Evolutionary conservation across 2,113 vertebrate genomes (phyloP).

Genomic region (Mohoua ochrocephala): DNA sequence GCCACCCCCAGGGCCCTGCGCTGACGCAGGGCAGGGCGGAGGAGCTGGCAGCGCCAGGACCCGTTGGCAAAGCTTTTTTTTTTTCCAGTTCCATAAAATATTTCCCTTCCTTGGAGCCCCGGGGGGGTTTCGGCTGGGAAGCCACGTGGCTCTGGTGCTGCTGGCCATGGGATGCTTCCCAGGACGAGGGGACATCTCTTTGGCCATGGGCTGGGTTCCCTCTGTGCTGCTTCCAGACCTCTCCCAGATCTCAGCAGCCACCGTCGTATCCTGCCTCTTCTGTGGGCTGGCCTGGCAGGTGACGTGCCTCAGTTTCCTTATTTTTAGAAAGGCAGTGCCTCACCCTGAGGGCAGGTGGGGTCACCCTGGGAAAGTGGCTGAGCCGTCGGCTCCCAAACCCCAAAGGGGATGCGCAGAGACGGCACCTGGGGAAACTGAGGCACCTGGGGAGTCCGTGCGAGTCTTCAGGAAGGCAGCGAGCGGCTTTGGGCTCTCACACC

Average conservation of each 20-base stretch:
- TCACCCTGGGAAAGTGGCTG: neutral
- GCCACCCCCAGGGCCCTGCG: neutral
- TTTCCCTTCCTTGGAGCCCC: conserved; percentile 20
- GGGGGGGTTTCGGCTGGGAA: neutral
- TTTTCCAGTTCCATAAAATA: neutral
- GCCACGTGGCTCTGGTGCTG: neutral
- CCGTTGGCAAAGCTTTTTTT: neutral
- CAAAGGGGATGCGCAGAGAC: accelerated
- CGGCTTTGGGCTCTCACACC: neutral
- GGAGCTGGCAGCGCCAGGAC: neutral
- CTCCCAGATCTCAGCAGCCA: neutral
- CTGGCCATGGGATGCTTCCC: neutral
- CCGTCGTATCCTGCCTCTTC: accelerated
- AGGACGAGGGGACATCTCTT: neutral
- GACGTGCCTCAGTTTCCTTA: neutral
- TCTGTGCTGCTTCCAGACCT: neutral
- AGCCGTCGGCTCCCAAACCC: neutral
- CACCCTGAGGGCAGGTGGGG: neutral
- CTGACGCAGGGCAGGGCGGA: neutral
- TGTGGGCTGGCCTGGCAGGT: neutral
- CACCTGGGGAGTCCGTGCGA: neutral
- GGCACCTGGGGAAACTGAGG: neutral
- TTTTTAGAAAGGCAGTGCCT: neutral
- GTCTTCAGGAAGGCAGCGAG: neutral
- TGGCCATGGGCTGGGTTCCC: too few relatives aligned